Evolutionary conservation across 1,140 invertebrate species (phyloP).

Genomic region (Sitophilus oryzae): DNA sequence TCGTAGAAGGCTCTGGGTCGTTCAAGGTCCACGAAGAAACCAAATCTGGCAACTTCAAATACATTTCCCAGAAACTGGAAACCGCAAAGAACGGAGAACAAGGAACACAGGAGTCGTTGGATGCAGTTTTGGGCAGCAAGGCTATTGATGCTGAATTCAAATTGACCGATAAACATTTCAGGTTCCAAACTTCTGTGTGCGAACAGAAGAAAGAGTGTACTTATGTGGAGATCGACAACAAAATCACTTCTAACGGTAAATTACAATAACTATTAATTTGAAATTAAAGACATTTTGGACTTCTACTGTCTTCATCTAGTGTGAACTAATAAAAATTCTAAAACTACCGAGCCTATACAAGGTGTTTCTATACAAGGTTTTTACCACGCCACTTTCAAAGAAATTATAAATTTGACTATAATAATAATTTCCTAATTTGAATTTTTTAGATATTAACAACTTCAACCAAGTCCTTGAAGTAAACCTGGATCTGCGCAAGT

Average conservation of each 20-base stretch:
- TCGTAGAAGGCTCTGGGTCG: conserved; percentile 63
- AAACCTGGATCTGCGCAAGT: conserved; percentile 60
- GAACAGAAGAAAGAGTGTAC: conserved; percentile 71
- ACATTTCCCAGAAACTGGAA: conserved; percentile 56
- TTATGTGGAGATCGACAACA: conserved; percentile 61
- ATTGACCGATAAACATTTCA: conserved; percentile 62
- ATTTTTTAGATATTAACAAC: conserved; percentile 34
- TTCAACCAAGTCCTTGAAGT: conserved; percentile 52
- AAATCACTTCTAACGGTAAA: conserved; percentile 50
- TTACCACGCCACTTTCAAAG: background rate
- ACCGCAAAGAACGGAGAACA: conserved; percentile 54
- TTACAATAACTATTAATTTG: conserved; percentile 15
- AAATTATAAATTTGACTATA: background rate
- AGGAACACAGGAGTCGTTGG: conserved; percentile 54
- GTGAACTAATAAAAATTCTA: no score
- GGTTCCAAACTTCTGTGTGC: conserved; percentile 63
- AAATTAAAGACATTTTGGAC: no score
- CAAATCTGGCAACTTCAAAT: conserved; percentile 64
- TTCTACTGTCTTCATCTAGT: no score
- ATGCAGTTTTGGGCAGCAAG: conserved; percentile 48
- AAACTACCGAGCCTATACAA: no score
- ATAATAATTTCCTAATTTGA: conserved; percentile 5
- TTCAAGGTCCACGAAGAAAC: conserved; percentile 59
- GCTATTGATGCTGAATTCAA: conserved; percentile 59
- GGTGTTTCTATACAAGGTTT: no score